Evolutionary conservation across 2,113 vertebrate species (phyloP).

Genomic region (Hippocampus mohnikei): DNA sequence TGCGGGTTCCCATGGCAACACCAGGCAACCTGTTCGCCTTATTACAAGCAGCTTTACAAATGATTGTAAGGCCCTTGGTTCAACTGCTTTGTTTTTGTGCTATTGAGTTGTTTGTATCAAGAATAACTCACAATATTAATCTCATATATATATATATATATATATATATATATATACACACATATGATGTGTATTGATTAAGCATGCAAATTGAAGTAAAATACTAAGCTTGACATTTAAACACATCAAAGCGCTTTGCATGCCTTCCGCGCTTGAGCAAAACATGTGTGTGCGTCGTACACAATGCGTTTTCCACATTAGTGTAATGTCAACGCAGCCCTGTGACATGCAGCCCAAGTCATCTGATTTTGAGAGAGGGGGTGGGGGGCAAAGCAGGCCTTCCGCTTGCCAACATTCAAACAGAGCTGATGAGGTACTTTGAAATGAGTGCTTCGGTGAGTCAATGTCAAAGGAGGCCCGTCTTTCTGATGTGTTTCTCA

Average conservation of each 20-base stretch:
- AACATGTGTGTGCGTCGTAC: neutral
- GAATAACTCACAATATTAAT: too few relatives aligned
- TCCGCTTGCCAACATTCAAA: constrained; percentile 8
- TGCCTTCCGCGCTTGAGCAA: neutral
- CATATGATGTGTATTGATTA: too few relatives aligned
- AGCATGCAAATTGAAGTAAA: too few relatives aligned
- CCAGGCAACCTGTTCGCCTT: neutral
- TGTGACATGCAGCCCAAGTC: constrained; percentile 2
- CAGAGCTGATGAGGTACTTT: constrained; percentile 15
- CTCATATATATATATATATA: too few relatives aligned
- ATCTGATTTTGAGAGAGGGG: neutral
- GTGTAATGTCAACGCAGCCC: neutral
- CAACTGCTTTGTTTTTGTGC: too few relatives aligned
- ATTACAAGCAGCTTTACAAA: neutral
- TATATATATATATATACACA: too few relatives aligned
- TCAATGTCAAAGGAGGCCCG: constrained; percentile 45
- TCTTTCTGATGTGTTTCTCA: constrained; percentile 57
- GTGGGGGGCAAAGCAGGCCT: constrained; percentile 11
- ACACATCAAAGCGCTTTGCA: constrained; percentile 26
- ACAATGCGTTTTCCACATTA: neutral
- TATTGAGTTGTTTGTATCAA: too few relatives aligned
- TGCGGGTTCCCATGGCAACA: neutral
- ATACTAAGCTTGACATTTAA: constrained; percentile 3
- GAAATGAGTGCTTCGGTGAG: constrained; percentile 25
- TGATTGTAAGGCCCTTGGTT: too few relatives aligned